Base-by-base conservation (phyloP, 35 echinoderm and acorn worm genomes). In the Patiria miniata region DNA sequence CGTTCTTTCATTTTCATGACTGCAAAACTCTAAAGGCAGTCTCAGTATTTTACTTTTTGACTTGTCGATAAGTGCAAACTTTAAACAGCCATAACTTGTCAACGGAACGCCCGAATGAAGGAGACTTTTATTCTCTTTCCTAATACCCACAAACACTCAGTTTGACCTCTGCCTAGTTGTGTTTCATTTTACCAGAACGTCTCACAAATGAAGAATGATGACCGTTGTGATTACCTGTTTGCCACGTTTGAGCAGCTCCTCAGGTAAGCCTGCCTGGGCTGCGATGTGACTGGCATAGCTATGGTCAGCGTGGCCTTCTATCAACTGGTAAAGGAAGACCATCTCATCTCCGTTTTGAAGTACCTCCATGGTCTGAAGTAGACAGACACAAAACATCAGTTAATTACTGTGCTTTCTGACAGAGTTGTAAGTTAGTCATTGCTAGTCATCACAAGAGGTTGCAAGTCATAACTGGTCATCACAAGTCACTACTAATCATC, bases 231-330 rank as follows among this genome's bases (percentile, higher is more conserved):
- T 83, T 85, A 93, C 95, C 87, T 91, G 58, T 78, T 80, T 81
- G 33, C 91, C 95, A 61, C 95, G 87, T 7, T 82, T 82, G 18
- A 97, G 81, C 12, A 97, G 40, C 38, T 97, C 95, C 36, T 94
- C 81, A 78, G 95, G 95, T 61, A 97, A 59, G 36, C 91, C 91
- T 59, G 91, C 95, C 51, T 87, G 54, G 12, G 77, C 77, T 22
- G 95, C 80, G 7, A 97, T 91, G 56, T 97, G 88, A 77, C 85
- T 90, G 36, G 95, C 95, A 87, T 97, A 86, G 79, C 95, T 97
- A 84, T 84, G 88, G 40, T 83, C 85, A 32, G 86, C 81, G 44
- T 91, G 89, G 16, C 95, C 95, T 28, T 97, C 88, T 9, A 55
- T 91, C 34, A 97, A 82, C 86, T 97, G 91, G 55, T 94, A 97